phyloP scores from a whole-genome alignment of 2,113 vertebrate species.

The Puffinus mauretanicus region DNA sequence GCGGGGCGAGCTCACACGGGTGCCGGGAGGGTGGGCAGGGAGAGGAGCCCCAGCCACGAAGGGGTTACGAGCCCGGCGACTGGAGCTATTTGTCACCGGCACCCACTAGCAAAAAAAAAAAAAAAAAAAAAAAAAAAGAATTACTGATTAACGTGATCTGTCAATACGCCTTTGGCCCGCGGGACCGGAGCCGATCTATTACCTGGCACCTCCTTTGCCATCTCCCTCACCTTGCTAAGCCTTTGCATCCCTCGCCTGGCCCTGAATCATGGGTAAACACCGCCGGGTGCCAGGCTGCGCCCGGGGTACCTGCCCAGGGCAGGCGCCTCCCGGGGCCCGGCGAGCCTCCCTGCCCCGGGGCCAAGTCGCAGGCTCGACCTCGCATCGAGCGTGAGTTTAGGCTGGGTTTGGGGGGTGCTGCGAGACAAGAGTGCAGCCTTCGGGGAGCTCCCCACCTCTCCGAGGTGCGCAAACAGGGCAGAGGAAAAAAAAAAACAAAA shows the following conservation, averaged over 20 bases:
- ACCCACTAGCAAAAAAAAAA: neutral
- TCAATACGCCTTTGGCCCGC: conserved; percentile 59
- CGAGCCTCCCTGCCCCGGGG: neutral
- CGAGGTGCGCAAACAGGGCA: neutral
- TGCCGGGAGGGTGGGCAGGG: neutral
- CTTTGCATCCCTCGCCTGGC: neutral
- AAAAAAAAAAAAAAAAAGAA: neutral
- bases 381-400: neutral
- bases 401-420: neutral
- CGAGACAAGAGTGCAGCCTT: neutral
- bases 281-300: conserved; percentile 27
- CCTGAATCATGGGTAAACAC: conserved; percentile 64
- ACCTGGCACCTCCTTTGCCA: conserved; percentile 48
- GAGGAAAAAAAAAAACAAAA: neutral
- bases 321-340: conserved; percentile 29
- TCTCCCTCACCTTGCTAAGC: conserved; percentile 60
- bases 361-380: neutral
- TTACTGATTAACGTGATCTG: conserved; percentile 64
- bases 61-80: neutral
- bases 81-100: conserved; percentile 6
- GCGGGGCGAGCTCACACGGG: neutral
- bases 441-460: neutral
- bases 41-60: neutral
- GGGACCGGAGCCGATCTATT: conserved; percentile 51
- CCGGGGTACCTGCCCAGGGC: conserved; percentile 16